phyloP scores from a whole-genome alignment of 2,797 vertebrate genomes.

The Peromyscus aztecus region DNA sequence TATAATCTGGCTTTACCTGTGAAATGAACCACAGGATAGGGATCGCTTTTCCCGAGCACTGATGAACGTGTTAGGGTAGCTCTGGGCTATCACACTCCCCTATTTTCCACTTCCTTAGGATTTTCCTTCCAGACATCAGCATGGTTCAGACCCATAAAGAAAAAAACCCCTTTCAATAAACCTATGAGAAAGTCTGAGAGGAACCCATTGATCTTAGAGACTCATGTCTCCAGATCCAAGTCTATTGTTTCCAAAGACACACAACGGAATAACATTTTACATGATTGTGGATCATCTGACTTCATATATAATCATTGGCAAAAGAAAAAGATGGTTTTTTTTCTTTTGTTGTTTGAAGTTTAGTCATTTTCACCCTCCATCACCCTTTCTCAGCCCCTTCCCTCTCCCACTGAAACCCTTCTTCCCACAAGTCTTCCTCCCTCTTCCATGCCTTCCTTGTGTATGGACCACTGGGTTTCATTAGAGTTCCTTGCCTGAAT shows the following conservation, averaged over 20 bases:
- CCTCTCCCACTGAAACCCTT: neutral
- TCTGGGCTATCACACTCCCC: neutral
- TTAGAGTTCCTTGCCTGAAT: neutral
- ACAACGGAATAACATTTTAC: neutral
- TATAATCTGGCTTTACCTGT: neutral
- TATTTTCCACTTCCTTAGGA: accelerated
- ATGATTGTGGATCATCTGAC: neutral
- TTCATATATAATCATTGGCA: neutral
- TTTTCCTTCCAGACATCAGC: neutral
- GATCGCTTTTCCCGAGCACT: neutral
- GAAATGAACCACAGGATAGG: neutral
- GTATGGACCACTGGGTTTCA: neutral
- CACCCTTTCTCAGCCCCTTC: too few relatives aligned
- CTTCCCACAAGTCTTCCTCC: too few relatives aligned
- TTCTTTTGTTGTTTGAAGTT: neutral
- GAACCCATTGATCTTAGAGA: neutral
- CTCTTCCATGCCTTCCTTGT: neutral
- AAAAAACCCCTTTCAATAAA: neutral
- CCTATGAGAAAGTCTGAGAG: neutral
- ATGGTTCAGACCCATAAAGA: neutral
- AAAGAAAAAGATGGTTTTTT: neutral
- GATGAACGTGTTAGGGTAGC: neutral
- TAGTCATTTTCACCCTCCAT: neutral
- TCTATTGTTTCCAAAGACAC: neutral
- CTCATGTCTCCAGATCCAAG: neutral